These are phyloP conservation scores for Mimachlamys varia DNA, from an alignment of 2,888 invertebrate species.

Conservation along the genomic window DNA sequence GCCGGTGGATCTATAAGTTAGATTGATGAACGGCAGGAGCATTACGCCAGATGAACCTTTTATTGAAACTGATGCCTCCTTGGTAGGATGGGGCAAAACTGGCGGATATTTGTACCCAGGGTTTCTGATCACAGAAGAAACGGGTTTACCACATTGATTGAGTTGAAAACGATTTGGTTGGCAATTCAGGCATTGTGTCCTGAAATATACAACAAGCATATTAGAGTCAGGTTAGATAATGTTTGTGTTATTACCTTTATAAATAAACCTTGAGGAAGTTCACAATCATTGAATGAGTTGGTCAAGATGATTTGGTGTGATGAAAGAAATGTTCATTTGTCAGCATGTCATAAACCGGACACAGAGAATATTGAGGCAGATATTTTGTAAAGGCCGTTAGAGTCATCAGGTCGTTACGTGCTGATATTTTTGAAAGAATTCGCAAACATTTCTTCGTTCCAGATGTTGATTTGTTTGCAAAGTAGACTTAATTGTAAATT, in stretches of 20 bases:
- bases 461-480: slow-evolving; percentile 53
- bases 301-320: slow-evolving; percentile 39
- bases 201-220: slow-evolving; percentile 9
- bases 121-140: slow-evolving; percentile 28
- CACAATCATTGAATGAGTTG: neutral
- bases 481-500: slow-evolving; percentile 50
- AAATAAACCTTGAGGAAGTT: slow-evolving; percentile 29
- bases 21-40: neutral
- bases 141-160: slow-evolving; percentile 36
- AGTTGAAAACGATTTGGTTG: slow-evolving; percentile 37
- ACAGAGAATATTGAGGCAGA: slow-evolving; percentile 15
- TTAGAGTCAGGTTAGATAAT: slow-evolving; percentile 31
- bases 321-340: slow-evolving; percentile 43
- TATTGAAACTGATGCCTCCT: neutral
- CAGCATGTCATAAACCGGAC: slow-evolving; percentile 41
- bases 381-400: slow-evolving; percentile 21
- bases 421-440: slow-evolving; percentile 44
- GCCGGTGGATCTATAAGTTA: neutral
- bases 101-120: neutral
- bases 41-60: neutral
- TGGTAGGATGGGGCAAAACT: slow-evolving; percentile 14
- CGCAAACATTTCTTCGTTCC: slow-evolving; percentile 47
- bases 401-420: slow-evolving; percentile 45
- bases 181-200: slow-evolving; percentile 37
- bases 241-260: slow-evolving; percentile 42